These are phyloP conservation scores for Eilema griseolum DNA, from an alignment of 2,888 invertebrate genomes.

Conservation along the genomic window DNA sequence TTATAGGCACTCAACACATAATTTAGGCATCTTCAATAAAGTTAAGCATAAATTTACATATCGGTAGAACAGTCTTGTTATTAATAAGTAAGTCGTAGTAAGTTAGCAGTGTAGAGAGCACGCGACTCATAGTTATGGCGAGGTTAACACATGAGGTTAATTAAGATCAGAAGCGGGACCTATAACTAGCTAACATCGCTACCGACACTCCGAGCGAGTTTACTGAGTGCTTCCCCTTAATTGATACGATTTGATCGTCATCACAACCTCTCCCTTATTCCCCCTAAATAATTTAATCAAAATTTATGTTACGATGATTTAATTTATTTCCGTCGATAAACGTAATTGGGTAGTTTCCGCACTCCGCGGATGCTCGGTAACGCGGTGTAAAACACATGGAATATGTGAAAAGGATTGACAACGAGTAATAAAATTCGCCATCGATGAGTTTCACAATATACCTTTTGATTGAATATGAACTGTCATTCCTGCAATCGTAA, in stretches of 20 bases:
- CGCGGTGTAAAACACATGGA: conserved; percentile 49
- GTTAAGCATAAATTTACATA: conserved; percentile 79
- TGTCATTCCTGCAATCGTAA: conserved; percentile 57
- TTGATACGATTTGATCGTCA: conserved; percentile 83
- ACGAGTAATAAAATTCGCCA: conserved; percentile 60
- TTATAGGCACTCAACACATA: conserved; percentile 63
- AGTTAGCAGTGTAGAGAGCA: conserved; percentile 66
- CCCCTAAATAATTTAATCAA: conserved; percentile 69
- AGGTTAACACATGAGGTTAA: conserved; percentile 85
- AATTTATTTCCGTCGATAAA: conserved; percentile 58
- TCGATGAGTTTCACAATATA: conserved; percentile 55
- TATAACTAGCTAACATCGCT: conserved; percentile 76
- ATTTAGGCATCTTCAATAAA: conserved; percentile 73
- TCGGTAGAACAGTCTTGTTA: conserved; percentile 67
- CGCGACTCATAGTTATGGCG: conserved; percentile 76
- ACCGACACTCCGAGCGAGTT: conserved; percentile 71
- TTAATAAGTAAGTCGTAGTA: conserved; percentile 73
- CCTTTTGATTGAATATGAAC: conserved; percentile 58
- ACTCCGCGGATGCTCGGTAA: conserved; percentile 19
- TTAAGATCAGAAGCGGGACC: conserved; percentile 81
- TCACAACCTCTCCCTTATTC: conserved; percentile 70
- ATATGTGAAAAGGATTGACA: conserved; percentile 66
- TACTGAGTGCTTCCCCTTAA: conserved; percentile 77
- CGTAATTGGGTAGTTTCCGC: conserved; percentile 50
- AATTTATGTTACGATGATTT: conserved; percentile 63